Evolutionary conservation across 2,888 invertebrate species (phyloP).

Genomic region (Zaprionus obscuricornis): DNA sequence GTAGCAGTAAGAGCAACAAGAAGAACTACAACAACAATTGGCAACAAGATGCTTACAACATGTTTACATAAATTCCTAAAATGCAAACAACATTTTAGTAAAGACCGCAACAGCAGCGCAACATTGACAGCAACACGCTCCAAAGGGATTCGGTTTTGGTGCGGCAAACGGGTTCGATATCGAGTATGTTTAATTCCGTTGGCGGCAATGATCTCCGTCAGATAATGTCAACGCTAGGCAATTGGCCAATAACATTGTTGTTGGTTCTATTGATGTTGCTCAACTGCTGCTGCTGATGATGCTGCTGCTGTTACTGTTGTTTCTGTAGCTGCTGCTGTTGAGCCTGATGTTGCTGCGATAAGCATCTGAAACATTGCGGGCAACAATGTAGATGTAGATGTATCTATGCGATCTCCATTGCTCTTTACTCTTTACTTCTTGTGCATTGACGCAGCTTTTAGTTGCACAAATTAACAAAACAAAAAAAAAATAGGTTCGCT

Average conservation of each 20-base stretch:
- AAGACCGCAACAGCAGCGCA: constrained; percentile 27
- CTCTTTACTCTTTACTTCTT: constrained; percentile 37
- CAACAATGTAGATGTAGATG: constrained; percentile 75
- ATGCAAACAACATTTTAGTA: constrained; percentile 77
- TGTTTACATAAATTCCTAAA: constrained; percentile 81
- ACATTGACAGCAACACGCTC: constrained; percentile 79
- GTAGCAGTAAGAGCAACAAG: constrained; percentile 28
- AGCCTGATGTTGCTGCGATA: constrained; percentile 51
- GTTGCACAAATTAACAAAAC: constrained; percentile 74
- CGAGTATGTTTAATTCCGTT: constrained; percentile 56
- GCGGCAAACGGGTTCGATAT: constrained; percentile 45
- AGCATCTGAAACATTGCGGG: constrained; percentile 69
- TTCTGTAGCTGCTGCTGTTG: constrained; percentile 23
- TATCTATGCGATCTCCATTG: constrained; percentile 57
- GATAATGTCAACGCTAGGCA: constrained; percentile 81
- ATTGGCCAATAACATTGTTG: constrained; percentile 80
- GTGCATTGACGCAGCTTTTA: constrained; percentile 28
- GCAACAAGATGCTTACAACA: constrained; percentile 70
- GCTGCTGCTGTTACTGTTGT: constrained; percentile 22
- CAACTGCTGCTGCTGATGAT: constrained; percentile 30
- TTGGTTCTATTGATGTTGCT: constrained; percentile 28
- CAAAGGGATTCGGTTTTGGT: constrained; percentile 45
- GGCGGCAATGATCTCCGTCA: constrained; percentile 72
- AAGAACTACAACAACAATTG: constrained; percentile 37
- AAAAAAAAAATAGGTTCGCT: constrained; percentile 17